A percentile compares a stretch with the other conserved stretches of the same genome.
Conservation (phyloP, 2,113 vertebrate genomes). For the Anguilla rostrata region DNA sequence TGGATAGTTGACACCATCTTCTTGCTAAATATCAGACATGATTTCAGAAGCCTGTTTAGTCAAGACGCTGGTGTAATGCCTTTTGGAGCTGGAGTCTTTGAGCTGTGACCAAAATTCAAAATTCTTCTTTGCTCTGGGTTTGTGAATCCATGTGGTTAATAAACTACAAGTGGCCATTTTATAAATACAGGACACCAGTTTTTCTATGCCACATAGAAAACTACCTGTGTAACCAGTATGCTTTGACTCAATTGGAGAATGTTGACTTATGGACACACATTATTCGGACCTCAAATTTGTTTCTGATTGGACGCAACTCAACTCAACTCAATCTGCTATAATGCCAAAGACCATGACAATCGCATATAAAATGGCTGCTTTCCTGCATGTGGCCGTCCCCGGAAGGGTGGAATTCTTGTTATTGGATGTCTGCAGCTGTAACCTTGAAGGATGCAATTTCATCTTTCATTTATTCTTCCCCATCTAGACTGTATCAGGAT, state of each 20-base stretch:
- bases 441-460: slow-evolving; percentile 99
- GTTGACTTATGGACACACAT: neutral
- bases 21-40: slow-evolving; percentile 56
- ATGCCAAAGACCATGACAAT: neutral
- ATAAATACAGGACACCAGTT: slow-evolving; percentile 55
- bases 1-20: slow-evolving; percentile 55
- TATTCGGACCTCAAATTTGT: neutral
- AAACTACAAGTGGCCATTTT: slow-evolving; percentile 98
- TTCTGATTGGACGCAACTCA: neutral
- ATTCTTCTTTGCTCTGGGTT: slow-evolving; percentile 71
- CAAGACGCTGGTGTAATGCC: slow-evolving; percentile 59
- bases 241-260: neutral
- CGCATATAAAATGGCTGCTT: slow-evolving; percentile 90
- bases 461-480: slow-evolving; percentile 99
- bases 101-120: slow-evolving; percentile 27
- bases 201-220: slow-evolving; percentile 15
- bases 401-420: slow-evolving; percentile 99
- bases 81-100: slow-evolving; percentile 52
- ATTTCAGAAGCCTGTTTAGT: slow-evolving; percentile 58
- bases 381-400: slow-evolving; percentile 99
- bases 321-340: neutral
- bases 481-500: slow-evolving; percentile 99
- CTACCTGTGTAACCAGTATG: slow-evolving; percentile 7
- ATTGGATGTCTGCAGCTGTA: slow-evolving; percentile 99
- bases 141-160: slow-evolving; percentile 90